These are phyloP conservation scores for Endomychus coccineus DNA, from an alignment of 2,888 invertebrate species.

Conservation along the genomic window DNA sequence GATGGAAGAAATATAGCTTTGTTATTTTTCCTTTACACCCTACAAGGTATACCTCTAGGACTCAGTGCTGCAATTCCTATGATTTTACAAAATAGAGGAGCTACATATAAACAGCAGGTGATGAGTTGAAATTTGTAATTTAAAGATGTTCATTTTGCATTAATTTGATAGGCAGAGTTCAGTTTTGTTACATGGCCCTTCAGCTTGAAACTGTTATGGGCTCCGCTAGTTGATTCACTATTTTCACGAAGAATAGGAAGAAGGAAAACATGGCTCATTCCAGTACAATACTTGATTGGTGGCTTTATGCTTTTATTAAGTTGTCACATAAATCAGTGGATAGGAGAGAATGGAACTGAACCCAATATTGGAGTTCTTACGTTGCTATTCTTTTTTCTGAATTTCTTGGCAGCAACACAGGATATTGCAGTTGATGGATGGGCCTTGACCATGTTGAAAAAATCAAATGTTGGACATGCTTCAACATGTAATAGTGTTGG, in stretches of 20 bases:
- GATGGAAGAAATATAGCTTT: slow-evolving; percentile 77
- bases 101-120: slow-evolving; percentile 90
- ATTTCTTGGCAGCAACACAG: slow-evolving; percentile 97
- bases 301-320: slow-evolving; percentile 85
- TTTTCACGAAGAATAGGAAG: slow-evolving; percentile 80
- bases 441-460: slow-evolving; percentile 97
- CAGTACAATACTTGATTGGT: slow-evolving; percentile 87
- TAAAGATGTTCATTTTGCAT: not conserved
- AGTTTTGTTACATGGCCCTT: slow-evolving; percentile 94
- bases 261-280: slow-evolving; percentile 92
- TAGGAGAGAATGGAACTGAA: slow-evolving; percentile 51
- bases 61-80: slow-evolving; percentile 91
- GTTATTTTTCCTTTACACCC: slow-evolving; percentile 83
- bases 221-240: slow-evolving; percentile 93
- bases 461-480: slow-evolving; percentile 94
- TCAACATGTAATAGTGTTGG: slow-evolving; percentile 99
- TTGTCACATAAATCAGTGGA: slow-evolving; percentile 62
- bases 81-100: slow-evolving; percentile 85
- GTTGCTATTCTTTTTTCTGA: slow-evolving; percentile 78
- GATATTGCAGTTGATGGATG: slow-evolving; percentile 99
- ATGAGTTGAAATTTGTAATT: not conserved
- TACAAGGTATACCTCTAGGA: slow-evolving; percentile 94
- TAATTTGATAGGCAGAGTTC: slow-evolving; percentile 66
- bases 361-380: slow-evolving; percentile 78
- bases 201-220: slow-evolving; percentile 92